Conservation (phyloP, 2,888 invertebrate genomes). For the Sinohyriopsis cumingii region DNA sequence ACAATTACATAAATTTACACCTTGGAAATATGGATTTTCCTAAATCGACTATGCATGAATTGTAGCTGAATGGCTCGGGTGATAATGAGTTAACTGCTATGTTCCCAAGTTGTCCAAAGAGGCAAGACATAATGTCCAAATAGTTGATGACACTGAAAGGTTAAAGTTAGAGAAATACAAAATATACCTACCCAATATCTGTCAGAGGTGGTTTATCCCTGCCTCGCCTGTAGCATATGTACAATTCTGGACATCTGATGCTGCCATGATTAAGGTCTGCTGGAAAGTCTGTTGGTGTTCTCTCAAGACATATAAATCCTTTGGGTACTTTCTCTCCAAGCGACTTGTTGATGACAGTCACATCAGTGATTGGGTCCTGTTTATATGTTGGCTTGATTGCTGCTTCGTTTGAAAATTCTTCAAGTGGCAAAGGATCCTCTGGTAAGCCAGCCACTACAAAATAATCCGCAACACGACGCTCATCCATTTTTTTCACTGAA, state of each 20-base stretch:
- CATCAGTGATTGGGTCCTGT: constrained; percentile 93
- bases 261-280: constrained; percentile 99
- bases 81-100: too few relatives aligned
- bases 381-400: constrained; percentile 83
- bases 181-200: constrained; percentile 86
- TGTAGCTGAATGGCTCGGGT: too few relatives aligned
- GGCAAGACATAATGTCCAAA: too few relatives aligned
- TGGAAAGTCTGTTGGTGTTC: constrained; percentile 79
- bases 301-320: constrained; percentile 64
- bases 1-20: too few relatives aligned
- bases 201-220: constrained; percentile 96
- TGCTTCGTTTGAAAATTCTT: constrained; percentile 83
- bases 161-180: not conserved
- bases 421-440: constrained; percentile 82
- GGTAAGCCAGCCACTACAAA: constrained; percentile 98
- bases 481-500: constrained; percentile 59
- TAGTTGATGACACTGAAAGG: too few relatives aligned
- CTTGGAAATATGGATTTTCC: too few relatives aligned
- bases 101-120: too few relatives aligned
- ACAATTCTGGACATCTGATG: constrained; percentile 92
- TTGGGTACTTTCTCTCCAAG: constrained; percentile 82
- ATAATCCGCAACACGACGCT: constrained; percentile 88
- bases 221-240: constrained; percentile 91
- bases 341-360: constrained; percentile 91
- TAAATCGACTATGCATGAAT: too few relatives aligned